Evolutionary conservation across 2,113 vertebrate species (phyloP).

Genomic region (Columba janthina): DNA sequence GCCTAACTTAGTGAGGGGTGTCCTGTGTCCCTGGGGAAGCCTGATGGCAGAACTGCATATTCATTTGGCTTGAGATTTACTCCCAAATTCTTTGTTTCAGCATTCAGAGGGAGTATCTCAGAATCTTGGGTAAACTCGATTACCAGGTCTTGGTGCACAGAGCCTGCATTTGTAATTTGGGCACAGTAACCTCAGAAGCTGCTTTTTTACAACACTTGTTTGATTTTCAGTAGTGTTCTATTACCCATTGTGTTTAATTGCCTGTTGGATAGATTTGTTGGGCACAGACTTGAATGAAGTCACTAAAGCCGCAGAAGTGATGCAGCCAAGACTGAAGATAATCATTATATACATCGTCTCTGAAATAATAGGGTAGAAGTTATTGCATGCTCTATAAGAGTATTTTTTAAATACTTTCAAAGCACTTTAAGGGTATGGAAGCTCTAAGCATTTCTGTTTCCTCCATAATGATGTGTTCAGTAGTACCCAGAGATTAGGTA

Average conservation of each 20-base stretch:
- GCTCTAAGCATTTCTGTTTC: neutral
- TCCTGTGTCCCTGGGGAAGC: neutral
- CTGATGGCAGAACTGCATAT: neutral
- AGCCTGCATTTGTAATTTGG: neutral
- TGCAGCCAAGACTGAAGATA: neutral
- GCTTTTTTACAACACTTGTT: neutral
- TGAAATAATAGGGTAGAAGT: neutral
- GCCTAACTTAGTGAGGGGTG: neutral
- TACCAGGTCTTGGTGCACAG: neutral
- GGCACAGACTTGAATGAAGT: neutral
- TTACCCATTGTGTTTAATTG: neutral
- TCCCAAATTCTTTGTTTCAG: neutral
- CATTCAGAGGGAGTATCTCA: neutral
- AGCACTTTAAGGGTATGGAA: neutral
- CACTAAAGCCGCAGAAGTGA: neutral
- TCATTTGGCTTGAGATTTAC: neutral
- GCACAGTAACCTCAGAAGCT: neutral
- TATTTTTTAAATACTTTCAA: neutral
- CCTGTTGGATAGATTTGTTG: neutral
- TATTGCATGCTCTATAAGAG: neutral
- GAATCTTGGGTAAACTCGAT: neutral
- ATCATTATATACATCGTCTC: neutral
- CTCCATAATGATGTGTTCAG: neutral
- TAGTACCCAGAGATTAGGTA: neutral
- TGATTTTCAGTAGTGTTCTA: neutral